These are phyloP conservation scores for Megalonaias nervosa DNA, from an alignment of 1,140 invertebrate species.

Conservation along the genomic window DNA sequence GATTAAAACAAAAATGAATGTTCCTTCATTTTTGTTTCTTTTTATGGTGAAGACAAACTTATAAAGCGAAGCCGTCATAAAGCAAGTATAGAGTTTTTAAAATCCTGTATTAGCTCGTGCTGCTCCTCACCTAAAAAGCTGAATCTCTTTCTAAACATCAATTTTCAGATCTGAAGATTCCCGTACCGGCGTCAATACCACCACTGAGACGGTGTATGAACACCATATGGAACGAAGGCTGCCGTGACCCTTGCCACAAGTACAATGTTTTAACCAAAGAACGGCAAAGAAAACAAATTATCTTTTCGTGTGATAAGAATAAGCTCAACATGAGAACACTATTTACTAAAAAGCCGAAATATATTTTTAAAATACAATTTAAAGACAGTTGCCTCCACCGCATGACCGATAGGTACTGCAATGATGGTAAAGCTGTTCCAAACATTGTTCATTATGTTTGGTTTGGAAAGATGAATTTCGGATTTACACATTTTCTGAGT, in stretches of 20 bases:
- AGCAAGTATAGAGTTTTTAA: too few relatives aligned
- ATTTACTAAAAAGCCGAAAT: conserved; percentile 28
- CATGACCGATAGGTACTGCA: conserved; percentile 28
- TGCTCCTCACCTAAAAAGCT: too few relatives aligned
- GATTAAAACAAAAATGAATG: too few relatives aligned
- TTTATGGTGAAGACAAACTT: too few relatives aligned
- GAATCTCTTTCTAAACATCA: too few relatives aligned
- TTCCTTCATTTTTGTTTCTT: too few relatives aligned
- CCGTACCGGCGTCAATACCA: neutral
- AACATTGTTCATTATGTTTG: conserved; percentile 40
- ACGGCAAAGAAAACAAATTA: conserved; percentile 28
- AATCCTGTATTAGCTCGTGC: too few relatives aligned
- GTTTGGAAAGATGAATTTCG: conserved; percentile 32
- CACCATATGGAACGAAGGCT: conserved; percentile 28
- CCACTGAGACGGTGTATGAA: conserved; percentile 19
- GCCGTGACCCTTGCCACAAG: conserved; percentile 26
- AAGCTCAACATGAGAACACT: conserved; percentile 17
- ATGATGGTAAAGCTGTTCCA: conserved; percentile 18
- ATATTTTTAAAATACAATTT: conserved; percentile 16
- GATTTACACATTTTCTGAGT: conserved; percentile 32
- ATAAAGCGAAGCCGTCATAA: too few relatives aligned
- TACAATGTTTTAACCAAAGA: conserved; percentile 29
- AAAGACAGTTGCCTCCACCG: conserved; percentile 17
- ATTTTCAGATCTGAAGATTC: neutral
- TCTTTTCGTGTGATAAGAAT: conserved; percentile 27